Percentiles rank a stretch among this genome's conserved stretches.
phyloP scores from a whole-genome alignment of 1,140 invertebrate species.

The Panulirus ornatus region DNA sequence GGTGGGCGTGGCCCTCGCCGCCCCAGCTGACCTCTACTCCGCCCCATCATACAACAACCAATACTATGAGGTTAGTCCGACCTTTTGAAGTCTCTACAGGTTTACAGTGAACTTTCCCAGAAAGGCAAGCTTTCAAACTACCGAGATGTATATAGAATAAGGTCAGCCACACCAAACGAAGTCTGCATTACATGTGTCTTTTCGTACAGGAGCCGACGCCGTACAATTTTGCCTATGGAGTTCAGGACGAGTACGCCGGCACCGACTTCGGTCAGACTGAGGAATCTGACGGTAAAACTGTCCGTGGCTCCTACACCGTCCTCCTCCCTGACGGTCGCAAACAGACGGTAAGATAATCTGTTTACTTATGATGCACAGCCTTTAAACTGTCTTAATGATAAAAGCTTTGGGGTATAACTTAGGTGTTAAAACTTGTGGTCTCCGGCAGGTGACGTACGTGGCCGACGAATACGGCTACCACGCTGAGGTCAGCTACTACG shows the following conservation, averaged over 20 bases:
- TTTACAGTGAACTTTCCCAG: too few relatives aligned
- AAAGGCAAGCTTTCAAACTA: too few relatives aligned
- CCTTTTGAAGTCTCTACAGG: too few relatives aligned
- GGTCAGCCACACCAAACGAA: too few relatives aligned
- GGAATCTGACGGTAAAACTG: constrained; percentile 60
- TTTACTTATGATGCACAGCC: too few relatives aligned
- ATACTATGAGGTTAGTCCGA: too few relatives aligned
- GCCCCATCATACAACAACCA: too few relatives aligned
- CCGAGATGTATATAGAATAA: too few relatives aligned
- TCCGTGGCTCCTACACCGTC: constrained; percentile 76
- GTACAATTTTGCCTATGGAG: constrained; percentile 69
- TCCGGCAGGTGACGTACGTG: neutral
- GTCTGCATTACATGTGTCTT: too few relatives aligned
- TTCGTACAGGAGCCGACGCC: constrained; percentile 79
- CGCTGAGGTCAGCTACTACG: constrained; percentile 45
- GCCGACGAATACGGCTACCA: constrained; percentile 24
- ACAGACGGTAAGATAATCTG: constrained; percentile 79
- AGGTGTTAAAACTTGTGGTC: neutral
- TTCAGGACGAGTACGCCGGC: constrained; percentile 68
- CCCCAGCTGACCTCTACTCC: constrained; percentile 2
- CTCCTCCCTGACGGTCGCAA: constrained; percentile 76
- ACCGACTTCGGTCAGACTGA: constrained; percentile 72
- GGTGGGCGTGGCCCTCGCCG: constrained; percentile 25
- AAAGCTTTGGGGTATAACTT: too few relatives aligned
- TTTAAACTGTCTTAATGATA: too few relatives aligned